Percentiles rank a stretch among this genome's conserved stretches.
Conservation (phyloP, 2,113 vertebrate genomes). For the Ornithorhynchus anatinus region DNA sequence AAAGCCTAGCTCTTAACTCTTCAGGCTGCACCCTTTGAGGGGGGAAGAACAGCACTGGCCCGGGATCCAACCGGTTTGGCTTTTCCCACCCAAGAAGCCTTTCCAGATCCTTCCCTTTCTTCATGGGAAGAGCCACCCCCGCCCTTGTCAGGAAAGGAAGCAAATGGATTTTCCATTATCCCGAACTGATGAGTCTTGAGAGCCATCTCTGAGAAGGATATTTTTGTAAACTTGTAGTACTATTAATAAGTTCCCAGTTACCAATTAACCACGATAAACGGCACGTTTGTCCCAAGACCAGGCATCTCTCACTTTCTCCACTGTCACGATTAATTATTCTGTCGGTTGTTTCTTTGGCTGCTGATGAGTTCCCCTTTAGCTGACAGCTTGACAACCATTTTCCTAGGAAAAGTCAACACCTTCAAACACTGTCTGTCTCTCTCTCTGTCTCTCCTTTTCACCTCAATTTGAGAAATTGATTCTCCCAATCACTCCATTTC, state of each 20-base stretch:
- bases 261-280: constrained; percentile 23
- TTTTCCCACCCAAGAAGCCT: background rate
- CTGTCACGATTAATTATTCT: background rate
- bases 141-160: background rate
- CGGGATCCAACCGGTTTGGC: background rate
- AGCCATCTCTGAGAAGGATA: constrained; percentile 24
- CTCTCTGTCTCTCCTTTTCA: too few relatives aligned
- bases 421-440: too few relatives aligned
- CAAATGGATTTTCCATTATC: constrained; percentile 20
- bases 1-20: too few relatives aligned
- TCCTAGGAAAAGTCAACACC: too few relatives aligned
- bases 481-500: too few relatives aligned
- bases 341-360: constrained; percentile 18
- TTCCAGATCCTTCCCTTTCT: too few relatives aligned
- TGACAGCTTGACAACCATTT: too few relatives aligned
- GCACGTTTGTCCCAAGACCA: constrained; percentile 24
- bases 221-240: constrained; percentile 47
- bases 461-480: too few relatives aligned
- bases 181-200: background rate
- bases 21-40: too few relatives aligned
- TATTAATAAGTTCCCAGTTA: constrained; percentile 39
- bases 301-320: background rate
- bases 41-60: background rate
- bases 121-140: background rate
- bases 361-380: background rate